Percentiles rank a stretch among this genome's conserved stretches.
phyloP scores from a whole-genome alignment of 2,888 invertebrate species.

The Cephus sareptanus region DNA sequence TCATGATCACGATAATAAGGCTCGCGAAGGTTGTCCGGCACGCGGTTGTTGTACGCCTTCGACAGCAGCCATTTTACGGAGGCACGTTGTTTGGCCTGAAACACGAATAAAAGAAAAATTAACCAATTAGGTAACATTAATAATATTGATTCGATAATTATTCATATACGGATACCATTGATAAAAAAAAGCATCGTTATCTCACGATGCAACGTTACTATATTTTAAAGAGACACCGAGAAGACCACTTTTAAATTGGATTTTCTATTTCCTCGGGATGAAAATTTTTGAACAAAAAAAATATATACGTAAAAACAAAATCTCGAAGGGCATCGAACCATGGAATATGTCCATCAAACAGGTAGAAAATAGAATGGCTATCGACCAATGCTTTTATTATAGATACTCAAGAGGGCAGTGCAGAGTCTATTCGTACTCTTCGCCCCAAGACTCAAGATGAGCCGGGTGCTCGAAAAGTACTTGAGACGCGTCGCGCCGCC shows the following conservation, averaged over 20 bases:
- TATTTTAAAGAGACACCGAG: not conserved
- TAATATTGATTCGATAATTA: not conserved
- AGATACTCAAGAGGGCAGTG: not conserved
- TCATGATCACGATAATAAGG: conserved; percentile 96
- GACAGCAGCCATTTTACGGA: conserved; percentile 96
- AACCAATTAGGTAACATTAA: not conserved
- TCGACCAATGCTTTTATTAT: not conserved
- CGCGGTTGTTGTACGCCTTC: conserved; percentile 95
- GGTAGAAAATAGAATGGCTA: not conserved
- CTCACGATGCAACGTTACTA: not conserved
- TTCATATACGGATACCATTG: not conserved
- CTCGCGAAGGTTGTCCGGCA: conserved; percentile 91
- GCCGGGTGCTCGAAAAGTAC: not conserved
- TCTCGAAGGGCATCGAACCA: not conserved
- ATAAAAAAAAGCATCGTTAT: not conserved
- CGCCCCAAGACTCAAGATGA: not conserved
- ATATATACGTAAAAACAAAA: too few species aligned
- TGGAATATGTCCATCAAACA: not conserved
- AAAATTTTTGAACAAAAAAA: too few species aligned
- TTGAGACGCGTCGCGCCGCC: not conserved
- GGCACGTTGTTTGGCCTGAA: conserved; percentile 95
- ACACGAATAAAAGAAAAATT: conserved; percentile 58
- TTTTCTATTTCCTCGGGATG: too few species aligned
- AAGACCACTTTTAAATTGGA: not conserved
- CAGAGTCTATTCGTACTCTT: not conserved